Percentiles rank a stretch among this genome's conserved stretches.
These are phyloP conservation scores for Lepidocyrtoides sp. DNA, from an alignment of 2,888 invertebrate genomes.

Conservation along the genomic window DNA sequence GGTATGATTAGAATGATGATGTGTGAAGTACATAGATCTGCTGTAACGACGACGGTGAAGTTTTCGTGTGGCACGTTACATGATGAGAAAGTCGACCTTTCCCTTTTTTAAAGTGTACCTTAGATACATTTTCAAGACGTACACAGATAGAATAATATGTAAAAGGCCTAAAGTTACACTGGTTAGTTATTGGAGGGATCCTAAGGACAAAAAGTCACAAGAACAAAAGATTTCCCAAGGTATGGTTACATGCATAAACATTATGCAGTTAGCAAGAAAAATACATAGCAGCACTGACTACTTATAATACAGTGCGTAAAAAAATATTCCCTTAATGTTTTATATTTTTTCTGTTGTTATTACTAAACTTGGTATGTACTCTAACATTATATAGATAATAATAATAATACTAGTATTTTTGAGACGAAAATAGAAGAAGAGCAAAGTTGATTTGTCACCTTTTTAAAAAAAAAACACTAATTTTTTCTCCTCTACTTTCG, in stretches of 20 bases:
- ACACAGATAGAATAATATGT: background rate
- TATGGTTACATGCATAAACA: conserved; percentile 59
- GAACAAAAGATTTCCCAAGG: conserved; percentile 76
- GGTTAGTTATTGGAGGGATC: background rate
- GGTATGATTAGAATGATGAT: conserved; percentile 8
- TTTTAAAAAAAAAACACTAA: too few species aligned
- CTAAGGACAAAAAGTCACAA: conserved; percentile 1
- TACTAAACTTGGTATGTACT: background rate
- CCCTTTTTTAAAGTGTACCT: background rate
- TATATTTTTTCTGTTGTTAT: background rate
- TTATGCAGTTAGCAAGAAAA: background rate
- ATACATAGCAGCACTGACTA: background rate
- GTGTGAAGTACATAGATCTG: background rate
- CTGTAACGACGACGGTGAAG: background rate
- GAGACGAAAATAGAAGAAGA: background rate
- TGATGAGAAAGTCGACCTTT: conserved; percentile 46
- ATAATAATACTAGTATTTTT: background rate
- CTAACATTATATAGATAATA: background rate
- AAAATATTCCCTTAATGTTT: background rate
- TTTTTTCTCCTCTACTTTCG: background rate
- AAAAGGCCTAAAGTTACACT: background rate
- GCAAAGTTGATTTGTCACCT: background rate
- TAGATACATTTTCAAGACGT: background rate
- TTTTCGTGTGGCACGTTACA: conserved; percentile 42
- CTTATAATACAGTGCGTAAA: background rate